Conservation (phyloP, 1,140 invertebrate species). For the Oncopodura yosiiana region DNA sequence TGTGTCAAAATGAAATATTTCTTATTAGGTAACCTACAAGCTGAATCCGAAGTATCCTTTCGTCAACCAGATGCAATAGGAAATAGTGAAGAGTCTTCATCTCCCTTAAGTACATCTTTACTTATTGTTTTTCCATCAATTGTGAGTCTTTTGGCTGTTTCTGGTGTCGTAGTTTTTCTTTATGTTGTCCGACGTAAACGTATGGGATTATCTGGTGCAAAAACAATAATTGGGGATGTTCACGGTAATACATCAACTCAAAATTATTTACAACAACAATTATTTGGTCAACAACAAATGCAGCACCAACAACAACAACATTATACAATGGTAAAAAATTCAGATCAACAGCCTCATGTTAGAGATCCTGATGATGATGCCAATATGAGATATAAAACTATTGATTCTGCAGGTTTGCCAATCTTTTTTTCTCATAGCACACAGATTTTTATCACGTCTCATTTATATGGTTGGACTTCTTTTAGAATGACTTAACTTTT, state of each 20-base stretch:
- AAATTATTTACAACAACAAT: no score
- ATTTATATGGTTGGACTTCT: no score
- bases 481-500: no score
- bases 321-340: no score
- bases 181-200: constrained; percentile 28
- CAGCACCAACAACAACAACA: no score
- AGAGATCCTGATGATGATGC: no score
- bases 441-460: background rate
- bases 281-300: no score
- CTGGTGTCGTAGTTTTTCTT: constrained; percentile 23
- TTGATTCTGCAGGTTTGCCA: background rate
- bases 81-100: constrained; percentile 8
- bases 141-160: constrained; percentile 23
- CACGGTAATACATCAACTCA: background rate
- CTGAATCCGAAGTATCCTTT: no score
- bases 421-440: background rate
- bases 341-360: no score
- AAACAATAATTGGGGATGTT: background rate
- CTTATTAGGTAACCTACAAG: no score
- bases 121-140: constrained; percentile 31
- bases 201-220: constrained; percentile 3
- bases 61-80: no score
- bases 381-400: background rate
- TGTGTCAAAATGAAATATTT: no score
- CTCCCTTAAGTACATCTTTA: constrained; percentile 22